Evolutionary conservation across 2,888 invertebrate species (phyloP).

Genomic region (Cerastoderma edule): DNA sequence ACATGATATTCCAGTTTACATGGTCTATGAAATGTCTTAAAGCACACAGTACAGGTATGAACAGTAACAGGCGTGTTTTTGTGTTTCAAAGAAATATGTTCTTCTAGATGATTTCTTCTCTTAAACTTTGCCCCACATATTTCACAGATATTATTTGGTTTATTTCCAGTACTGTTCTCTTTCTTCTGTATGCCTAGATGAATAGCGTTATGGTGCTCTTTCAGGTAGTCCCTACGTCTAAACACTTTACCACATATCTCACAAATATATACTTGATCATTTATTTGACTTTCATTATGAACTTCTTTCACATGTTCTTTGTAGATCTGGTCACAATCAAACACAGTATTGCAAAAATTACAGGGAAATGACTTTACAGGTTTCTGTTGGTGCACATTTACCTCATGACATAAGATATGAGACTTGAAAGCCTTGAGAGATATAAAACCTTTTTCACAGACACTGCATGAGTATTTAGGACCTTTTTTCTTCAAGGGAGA

Average conservation of each 20-base stretch:
- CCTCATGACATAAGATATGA: too few species aligned
- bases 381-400: too few species aligned
- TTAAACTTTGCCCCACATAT: constrained; percentile 35
- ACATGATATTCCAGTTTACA: constrained; percentile 35
- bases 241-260: constrained; percentile 36
- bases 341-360: too few species aligned
- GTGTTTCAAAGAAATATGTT: constrained; percentile 40
- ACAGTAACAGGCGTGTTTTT: background rate
- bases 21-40: constrained; percentile 34
- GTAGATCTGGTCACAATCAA: too few species aligned
- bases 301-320: too few species aligned
- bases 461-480: too few species aligned
- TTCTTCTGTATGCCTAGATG: constrained; percentile 8
- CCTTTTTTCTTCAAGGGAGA: too few species aligned
- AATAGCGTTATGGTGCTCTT: background rate
- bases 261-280: constrained; percentile 6
- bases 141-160: constrained; percentile 27
- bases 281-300: background rate
- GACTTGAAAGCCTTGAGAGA: too few species aligned
- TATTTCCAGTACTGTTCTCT: background rate
- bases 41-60: constrained; percentile 31
- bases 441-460: too few species aligned
- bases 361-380: too few species aligned
- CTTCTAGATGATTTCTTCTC: constrained; percentile 20
- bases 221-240: constrained; percentile 1